A percentile compares a stretch with the other conserved stretches of the same genome.
Conservation (phyloP, 2,113 vertebrate genomes). For the Siniperca chuatsi region DNA sequence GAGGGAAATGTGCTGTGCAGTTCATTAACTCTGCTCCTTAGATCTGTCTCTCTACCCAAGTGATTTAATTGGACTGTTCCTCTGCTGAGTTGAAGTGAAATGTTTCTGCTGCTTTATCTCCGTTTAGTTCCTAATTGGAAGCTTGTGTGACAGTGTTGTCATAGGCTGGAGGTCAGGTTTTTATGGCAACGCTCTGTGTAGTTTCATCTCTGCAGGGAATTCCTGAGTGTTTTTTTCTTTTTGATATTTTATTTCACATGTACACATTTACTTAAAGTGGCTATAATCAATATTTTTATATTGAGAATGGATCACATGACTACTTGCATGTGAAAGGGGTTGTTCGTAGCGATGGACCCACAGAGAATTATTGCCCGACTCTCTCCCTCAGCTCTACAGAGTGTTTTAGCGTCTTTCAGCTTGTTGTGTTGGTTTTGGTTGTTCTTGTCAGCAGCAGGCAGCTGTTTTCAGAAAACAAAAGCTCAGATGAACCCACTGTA, state of each 20-base stretch:
- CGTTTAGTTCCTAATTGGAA: constrained; percentile 70
- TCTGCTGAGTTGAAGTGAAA: constrained; percentile 63
- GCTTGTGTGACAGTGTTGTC: constrained; percentile 42
- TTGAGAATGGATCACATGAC: too few species aligned
- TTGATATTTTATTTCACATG: not conserved
- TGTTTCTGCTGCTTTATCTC: constrained; percentile 65
- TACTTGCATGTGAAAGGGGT: not conserved
- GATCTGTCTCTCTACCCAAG: constrained; percentile 53
- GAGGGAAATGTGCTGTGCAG: constrained; percentile 40
- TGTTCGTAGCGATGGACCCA: not conserved
- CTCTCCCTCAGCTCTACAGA: not conserved
- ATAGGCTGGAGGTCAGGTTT: constrained; percentile 39
- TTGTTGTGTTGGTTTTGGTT: not conserved
- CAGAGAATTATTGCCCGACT: not conserved
- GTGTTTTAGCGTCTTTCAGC: not conserved
- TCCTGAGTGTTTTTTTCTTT: not conserved
- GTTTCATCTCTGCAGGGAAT: too few species aligned
- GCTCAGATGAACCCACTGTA: not conserved
- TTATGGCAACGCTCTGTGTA: constrained; percentile 31
- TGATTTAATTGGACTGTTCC: constrained; percentile 74
- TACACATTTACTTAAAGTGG: not conserved
- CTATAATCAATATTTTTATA: too few species aligned
- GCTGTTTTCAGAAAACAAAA: not conserved
- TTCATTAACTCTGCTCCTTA: constrained; percentile 72
- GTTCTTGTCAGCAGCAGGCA: not conserved